These are phyloP conservation scores for Speoplatyrhinus poulsoni DNA, from an alignment of 2,113 vertebrate species.

Conservation along the genomic window DNA sequence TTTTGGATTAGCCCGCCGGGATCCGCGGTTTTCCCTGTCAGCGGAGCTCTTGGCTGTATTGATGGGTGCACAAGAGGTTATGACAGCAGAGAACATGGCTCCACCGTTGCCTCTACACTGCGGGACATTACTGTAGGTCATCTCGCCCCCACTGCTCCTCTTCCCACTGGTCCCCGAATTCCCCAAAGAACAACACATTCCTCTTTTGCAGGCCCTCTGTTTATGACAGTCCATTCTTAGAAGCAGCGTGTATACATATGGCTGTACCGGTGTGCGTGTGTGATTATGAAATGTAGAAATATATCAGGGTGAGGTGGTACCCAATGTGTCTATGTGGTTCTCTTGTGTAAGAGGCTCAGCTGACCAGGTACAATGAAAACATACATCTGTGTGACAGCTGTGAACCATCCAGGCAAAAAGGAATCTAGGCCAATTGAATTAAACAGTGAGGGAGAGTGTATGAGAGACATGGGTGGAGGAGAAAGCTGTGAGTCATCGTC, in stretches of 20 bases:
- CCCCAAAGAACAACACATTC: slow-evolving; percentile 71
- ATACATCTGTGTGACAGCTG: slow-evolving; percentile 64
- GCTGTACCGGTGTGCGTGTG: slow-evolving; percentile 1
- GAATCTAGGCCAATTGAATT: slow-evolving; percentile 47
- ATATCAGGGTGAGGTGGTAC: slow-evolving; percentile 33
- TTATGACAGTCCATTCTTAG: slow-evolving; percentile 66
- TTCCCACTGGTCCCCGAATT: slow-evolving; percentile 53
- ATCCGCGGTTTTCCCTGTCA: slow-evolving; percentile 40
- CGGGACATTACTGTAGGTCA: slow-evolving; percentile 65
- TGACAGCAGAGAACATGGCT: slow-evolving; percentile 52
- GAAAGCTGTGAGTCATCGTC: slow-evolving; percentile 70
- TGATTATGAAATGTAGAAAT: slow-evolving; percentile 29
- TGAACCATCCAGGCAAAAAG: slow-evolving; percentile 1
- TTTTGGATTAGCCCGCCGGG: slow-evolving; percentile 53
- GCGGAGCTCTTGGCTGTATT: slow-evolving; percentile 27
- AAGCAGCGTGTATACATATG: slow-evolving; percentile 50
- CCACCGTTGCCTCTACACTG: slow-evolving; percentile 33
- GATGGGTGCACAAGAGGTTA: slow-evolving; percentile 53
- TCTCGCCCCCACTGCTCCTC: slow-evolving; percentile 47
- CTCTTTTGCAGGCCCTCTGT: slow-evolving; percentile 66
- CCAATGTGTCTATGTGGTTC: background rate
- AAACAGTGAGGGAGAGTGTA: slow-evolving; percentile 42
- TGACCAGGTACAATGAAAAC: slow-evolving; percentile 47
- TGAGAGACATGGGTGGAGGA: slow-evolving; percentile 61
- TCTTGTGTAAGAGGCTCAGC: slow-evolving; percentile 33